phyloP scores from a whole-genome alignment of 2,797 vertebrate species.

The Pangasius krempfi region DNA sequence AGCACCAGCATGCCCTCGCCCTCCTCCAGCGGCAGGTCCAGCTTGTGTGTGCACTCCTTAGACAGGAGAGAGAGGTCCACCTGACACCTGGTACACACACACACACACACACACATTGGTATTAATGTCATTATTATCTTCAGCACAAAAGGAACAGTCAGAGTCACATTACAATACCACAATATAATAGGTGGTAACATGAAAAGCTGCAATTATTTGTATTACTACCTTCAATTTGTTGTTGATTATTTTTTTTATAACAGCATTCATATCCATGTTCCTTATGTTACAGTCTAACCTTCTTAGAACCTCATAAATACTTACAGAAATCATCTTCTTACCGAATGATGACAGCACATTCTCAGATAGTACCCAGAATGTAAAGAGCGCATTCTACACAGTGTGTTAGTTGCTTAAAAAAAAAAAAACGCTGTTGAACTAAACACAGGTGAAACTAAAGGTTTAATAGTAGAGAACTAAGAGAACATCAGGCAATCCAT shows the following conservation, averaged over 20 bases:
- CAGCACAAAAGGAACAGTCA: background rate
- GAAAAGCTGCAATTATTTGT: background rate
- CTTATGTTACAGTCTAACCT: background rate
- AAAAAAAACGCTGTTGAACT: background rate
- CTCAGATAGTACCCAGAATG: background rate
- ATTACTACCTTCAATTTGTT: background rate
- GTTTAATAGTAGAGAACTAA: background rate
- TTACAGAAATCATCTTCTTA: background rate
- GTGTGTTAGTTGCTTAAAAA: background rate
- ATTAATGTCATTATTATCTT: conserved; percentile 1
- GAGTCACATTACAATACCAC: background rate
- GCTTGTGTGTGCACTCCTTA: conserved; percentile 91
- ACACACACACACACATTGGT: background rate
- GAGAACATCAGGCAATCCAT: background rate
- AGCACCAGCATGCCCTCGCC: conserved; percentile 88
- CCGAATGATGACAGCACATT: background rate
- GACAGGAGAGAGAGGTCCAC: conserved; percentile 86
- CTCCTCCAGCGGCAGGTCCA: conserved; percentile 88
- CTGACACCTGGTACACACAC: conserved; percentile 82
- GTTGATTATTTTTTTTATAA: background rate
- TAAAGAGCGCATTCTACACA: background rate
- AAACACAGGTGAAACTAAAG: background rate
- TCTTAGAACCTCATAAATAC: background rate
- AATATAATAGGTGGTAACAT: background rate
- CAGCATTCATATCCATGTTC: background rate